Base-by-base conservation (phyloP, 2,797 vertebrate genomes). In the Meriones psammophilus region DNA sequence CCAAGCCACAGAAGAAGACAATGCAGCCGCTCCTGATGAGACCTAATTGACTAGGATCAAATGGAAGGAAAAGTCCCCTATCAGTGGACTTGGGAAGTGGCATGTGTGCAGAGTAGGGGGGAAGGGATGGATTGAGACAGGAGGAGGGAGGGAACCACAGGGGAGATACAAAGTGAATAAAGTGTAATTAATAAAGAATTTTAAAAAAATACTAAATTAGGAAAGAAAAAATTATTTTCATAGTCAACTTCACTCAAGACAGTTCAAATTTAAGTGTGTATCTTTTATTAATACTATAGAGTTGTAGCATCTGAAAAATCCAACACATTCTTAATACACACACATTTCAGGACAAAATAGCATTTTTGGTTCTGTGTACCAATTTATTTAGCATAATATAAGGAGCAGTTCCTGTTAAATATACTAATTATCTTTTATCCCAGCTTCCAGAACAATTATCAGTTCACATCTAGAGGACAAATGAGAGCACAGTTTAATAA, bases 361-460 rank as follows among this genome's bases (percentile, higher is more conserved):
- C 36, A 94, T 89, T 83, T 95, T 79, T 5, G 26, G 18, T 87
- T 85, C 14, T 22, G 39, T 42, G 10, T 54, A 77, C 0, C 20
- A 66, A 68, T 9, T 30, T 89, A 86, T 83, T 94, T 94, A 91
- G 73, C 17, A 83, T 80, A 64, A 88, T 77, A n/a, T 78, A 74
- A 94, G 17, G 17, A 94, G 33, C 7, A 56, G 18, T 69, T 94
- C 8, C 30, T 83, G 15, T 92, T 58, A 22, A 91, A 81, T 94
- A 93, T n/a, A 64, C 64, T 85, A 81, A 64, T 86, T 91, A 89
- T 83, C 76, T 93, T 42, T 81, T 46, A 89, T 10, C 60, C 60
- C n/a, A 74, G 58, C 64, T 96, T 94, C 62, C 30, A 94, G 79
- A 33, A 58, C 24, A 96, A 96, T 93, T 78, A 91, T 71, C 64